Evolutionary conservation across 2,888 invertebrate genomes (phyloP).

Genomic region (Lepidonotus clava): DNA sequence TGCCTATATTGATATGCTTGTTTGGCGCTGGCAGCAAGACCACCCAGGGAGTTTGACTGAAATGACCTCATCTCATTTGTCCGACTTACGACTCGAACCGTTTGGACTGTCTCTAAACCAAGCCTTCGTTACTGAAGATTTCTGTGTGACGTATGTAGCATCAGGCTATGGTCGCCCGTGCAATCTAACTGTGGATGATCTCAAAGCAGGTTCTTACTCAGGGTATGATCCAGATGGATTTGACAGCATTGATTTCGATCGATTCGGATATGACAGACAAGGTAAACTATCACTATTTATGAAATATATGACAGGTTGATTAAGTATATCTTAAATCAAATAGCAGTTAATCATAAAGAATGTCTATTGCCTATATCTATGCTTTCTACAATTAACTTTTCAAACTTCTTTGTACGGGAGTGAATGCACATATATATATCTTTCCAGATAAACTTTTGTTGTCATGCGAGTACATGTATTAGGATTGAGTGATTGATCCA

Average conservation of each 20-base stretch:
- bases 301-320: too few relatives aligned
- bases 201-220: conserved; percentile 67
- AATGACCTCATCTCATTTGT: conserved; percentile 73
- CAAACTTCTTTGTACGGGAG: background rate
- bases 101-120: conserved; percentile 75
- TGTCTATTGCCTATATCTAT: background rate
- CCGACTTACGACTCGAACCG: conserved; percentile 68
- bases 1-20: conserved; percentile 78
- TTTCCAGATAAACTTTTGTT: too few relatives aligned
- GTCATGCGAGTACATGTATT: too few relatives aligned
- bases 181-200: conserved; percentile 59
- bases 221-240: conserved; percentile 62
- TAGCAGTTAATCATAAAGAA: too few relatives aligned
- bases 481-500: too few relatives aligned
- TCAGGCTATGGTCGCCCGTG: conserved; percentile 53
- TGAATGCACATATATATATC: too few relatives aligned
- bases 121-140: conserved; percentile 71
- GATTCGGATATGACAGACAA: conserved; percentile 73
- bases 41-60: conserved; percentile 69
- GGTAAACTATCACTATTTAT: too few relatives aligned
- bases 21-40: conserved; percentile 75
- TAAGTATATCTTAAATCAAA: too few relatives aligned
- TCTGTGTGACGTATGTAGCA: conserved; percentile 75
- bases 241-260: conserved; percentile 74
- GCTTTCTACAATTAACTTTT: background rate